Percentiles rank a stretch among this genome's conserved stretches.
Evolutionary conservation across 2,113 vertebrate species (phyloP).

Genomic region (Semnornis frantzii): DNA sequence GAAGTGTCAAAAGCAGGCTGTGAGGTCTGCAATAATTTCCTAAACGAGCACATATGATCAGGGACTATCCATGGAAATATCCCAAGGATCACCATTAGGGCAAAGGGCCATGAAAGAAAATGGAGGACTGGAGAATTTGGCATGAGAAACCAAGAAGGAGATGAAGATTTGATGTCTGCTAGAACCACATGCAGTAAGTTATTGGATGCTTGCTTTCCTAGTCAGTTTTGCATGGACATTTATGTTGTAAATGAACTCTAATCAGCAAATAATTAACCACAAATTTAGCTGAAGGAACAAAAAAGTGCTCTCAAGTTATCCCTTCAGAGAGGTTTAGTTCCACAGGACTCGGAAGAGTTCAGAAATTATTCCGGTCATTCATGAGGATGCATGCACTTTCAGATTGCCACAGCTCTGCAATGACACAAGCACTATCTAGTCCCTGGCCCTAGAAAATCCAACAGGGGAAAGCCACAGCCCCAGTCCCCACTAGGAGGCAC

Average conservation of each 20-base stretch:
- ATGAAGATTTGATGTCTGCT: background rate
- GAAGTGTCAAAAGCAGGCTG: background rate
- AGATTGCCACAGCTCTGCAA: background rate
- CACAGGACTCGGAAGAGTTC: background rate
- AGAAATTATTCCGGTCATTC: background rate
- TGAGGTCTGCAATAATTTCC: background rate
- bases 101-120: background rate
- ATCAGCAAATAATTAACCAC: background rate
- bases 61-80: rapidly evolving
- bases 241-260: background rate
- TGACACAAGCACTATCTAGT: rapidly evolving
- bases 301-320: background rate
- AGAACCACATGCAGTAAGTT: background rate
- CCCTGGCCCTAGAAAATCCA: background rate
- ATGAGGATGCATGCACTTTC: background rate
- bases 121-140: background rate
- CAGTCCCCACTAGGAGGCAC: rapidly evolving
- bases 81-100: background rate
- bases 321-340: background rate
- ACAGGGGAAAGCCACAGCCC: background rate
- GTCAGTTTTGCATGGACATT: background rate
- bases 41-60: background rate
- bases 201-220: background rate
- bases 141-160: background rate
- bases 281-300: background rate